Evolutionary conservation across 2,797 vertebrate species (phyloP).

Genomic region (Vultur gryphus): DNA sequence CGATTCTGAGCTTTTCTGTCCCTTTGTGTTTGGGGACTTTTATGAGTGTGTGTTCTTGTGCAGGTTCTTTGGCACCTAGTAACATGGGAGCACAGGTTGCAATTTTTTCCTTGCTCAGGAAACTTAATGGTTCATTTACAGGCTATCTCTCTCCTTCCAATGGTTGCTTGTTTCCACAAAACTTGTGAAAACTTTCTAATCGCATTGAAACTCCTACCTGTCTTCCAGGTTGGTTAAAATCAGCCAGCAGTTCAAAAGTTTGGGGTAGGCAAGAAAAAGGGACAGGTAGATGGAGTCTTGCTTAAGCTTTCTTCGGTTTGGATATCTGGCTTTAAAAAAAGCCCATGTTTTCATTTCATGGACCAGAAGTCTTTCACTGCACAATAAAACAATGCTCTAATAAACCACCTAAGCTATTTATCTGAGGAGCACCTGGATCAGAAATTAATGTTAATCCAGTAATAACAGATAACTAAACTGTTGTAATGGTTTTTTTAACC

Average conservation of each 20-base stretch:
- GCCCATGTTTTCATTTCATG: neutral
- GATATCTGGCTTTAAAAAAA: neutral
- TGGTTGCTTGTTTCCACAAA: neutral
- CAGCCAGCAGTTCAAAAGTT: neutral
- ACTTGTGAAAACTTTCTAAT: neutral
- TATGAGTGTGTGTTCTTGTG: neutral
- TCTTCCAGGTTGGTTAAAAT: neutral
- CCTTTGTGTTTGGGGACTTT: neutral
- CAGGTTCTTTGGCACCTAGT: neutral
- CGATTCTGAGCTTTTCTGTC: neutral
- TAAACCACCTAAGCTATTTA: slow-evolving; percentile 1
- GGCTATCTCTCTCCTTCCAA: neutral
- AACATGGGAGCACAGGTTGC: neutral
- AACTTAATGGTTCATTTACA: neutral
- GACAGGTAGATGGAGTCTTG: neutral
- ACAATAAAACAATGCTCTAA: neutral
- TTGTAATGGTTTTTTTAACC: slow-evolving; percentile 1
- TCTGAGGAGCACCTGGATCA: slow-evolving; percentile 27
- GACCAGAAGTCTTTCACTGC: neutral
- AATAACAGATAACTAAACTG: slow-evolving; percentile 39
- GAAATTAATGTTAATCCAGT: slow-evolving; percentile 3
- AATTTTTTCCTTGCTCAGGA: neutral
- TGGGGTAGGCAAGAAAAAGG: neutral
- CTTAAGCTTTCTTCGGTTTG: neutral
- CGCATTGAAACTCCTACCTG: neutral